Evolutionary conservation across 2,888 invertebrate species (phyloP).

Genomic region (Drosophila kambysellisi): DNA sequence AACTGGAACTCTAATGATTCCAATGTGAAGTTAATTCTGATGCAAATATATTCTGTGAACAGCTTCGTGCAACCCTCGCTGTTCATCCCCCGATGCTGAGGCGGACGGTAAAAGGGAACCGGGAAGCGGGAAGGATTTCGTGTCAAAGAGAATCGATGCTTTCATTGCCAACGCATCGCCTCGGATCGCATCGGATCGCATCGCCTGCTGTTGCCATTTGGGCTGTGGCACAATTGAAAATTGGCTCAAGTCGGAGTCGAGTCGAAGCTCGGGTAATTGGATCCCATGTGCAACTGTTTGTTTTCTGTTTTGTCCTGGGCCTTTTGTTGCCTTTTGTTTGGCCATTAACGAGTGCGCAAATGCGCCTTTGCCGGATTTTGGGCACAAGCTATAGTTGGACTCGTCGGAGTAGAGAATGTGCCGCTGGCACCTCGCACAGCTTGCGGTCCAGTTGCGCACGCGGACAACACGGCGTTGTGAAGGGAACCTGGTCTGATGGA

Average conservation of each 20-base stretch:
- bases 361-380: slow-evolving; percentile 40
- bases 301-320: slow-evolving; percentile 14
- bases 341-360: slow-evolving; percentile 56
- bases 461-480: background rate
- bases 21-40: background rate
- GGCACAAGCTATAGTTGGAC: slow-evolving; percentile 26
- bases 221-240: slow-evolving; percentile 70
- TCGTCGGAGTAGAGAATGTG: slow-evolving; percentile 13
- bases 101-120: background rate
- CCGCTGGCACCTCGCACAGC: slow-evolving; percentile 61
- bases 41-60: background rate
- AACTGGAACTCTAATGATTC: background rate
- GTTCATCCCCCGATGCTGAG: slow-evolving; percentile 36
- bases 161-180: slow-evolving; percentile 42
- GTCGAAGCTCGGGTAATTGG: slow-evolving; percentile 64
- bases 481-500: background rate
- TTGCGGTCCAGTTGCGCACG: slow-evolving; percentile 59
- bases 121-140: slow-evolving; percentile 32
- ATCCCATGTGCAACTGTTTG: slow-evolving; percentile 78
- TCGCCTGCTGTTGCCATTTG: slow-evolving; percentile 72
- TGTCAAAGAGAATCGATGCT: slow-evolving; percentile 45
- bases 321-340: slow-evolving; percentile 48
- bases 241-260: slow-evolving; percentile 54
- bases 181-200: slow-evolving; percentile 27
- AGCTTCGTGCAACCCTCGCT: slow-evolving; percentile 40